phyloP scores from a whole-genome alignment of 2,797 vertebrate species.

The Anabacerthia variegaticeps region DNA sequence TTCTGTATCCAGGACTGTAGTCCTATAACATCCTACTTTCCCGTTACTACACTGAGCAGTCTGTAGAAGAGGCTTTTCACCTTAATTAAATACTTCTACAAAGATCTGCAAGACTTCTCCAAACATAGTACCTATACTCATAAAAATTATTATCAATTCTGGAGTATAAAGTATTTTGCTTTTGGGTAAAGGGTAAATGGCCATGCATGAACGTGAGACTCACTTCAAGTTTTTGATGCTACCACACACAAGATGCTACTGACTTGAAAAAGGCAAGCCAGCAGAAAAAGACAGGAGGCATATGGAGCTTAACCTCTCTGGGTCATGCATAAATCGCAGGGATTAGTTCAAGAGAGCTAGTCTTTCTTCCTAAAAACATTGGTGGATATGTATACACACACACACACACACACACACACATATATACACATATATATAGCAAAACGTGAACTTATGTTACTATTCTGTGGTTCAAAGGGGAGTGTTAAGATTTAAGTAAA shows the following conservation, averaged over 20 bases:
- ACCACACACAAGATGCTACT: not conserved
- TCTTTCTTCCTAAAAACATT: not conserved
- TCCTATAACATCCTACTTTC: not conserved
- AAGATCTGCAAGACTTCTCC: not conserved
- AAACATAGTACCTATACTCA: not conserved
- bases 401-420: not conserved
- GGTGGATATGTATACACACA: no score
- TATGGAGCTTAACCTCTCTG: not conserved
- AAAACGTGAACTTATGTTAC: not conserved
- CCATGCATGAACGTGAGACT: not conserved
- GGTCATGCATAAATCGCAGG: not conserved
- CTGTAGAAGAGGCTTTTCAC: not conserved
- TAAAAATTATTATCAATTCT: not conserved
- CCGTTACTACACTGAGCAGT: not conserved
- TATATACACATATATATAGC: not conserved
- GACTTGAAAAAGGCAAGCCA: not conserved
- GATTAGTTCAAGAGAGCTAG: not conserved
- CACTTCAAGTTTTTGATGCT: not conserved
- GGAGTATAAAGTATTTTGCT: not conserved
- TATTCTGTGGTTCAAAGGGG: not conserved
- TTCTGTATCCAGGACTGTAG: not conserved
- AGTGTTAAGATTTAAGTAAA: not conserved
- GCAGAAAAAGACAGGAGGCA: not conserved
- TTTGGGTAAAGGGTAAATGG: not conserved
- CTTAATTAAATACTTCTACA: not conserved